phyloP scores from a whole-genome alignment of 2,888 invertebrate genomes.

The Zygogramma bicolorata region DNA sequence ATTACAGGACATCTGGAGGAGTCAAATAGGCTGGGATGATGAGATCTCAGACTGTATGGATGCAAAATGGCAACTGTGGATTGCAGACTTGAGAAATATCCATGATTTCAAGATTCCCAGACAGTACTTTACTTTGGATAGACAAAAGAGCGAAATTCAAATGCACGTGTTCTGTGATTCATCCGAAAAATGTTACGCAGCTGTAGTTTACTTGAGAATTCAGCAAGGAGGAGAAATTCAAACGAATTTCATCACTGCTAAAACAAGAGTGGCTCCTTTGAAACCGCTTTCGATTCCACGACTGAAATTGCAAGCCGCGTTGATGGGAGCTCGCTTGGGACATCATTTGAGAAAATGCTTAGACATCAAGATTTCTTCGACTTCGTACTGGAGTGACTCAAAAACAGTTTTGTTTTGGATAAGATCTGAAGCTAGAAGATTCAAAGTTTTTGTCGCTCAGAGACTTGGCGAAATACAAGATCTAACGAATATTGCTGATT shows the following conservation, averaged over 20 bases:
- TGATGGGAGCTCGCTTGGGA: background rate
- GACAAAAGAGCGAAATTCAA: background rate
- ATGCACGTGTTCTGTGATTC: constrained; percentile 24
- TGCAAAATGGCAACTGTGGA: too few species aligned
- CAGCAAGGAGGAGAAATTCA: background rate
- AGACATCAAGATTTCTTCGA: background rate
- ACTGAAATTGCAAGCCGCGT: constrained; percentile 20
- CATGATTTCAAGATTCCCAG: background rate
- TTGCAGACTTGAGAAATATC: background rate
- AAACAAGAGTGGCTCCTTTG: constrained; percentile 21
- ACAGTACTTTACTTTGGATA: background rate
- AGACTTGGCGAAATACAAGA: background rate
- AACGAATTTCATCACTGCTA: constrained; percentile 1
- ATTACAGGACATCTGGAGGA: too few species aligned
- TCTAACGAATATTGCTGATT: background rate
- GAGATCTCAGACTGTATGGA: background rate
- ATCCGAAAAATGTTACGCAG: constrained; percentile 6
- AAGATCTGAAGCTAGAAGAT: background rate
- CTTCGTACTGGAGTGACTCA: background rate
- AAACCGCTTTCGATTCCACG: constrained; percentile 14
- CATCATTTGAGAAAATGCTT: background rate
- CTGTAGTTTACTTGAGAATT: constrained; percentile 18
- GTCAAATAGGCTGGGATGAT: too few species aligned
- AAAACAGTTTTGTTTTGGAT: background rate
- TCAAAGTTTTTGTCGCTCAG: background rate